Evolutionary conservation across 2,888 invertebrate genomes (phyloP), one percentile per base, ranked within the genome.

Genomic region (Eumacrocentrus americanus): DNA sequence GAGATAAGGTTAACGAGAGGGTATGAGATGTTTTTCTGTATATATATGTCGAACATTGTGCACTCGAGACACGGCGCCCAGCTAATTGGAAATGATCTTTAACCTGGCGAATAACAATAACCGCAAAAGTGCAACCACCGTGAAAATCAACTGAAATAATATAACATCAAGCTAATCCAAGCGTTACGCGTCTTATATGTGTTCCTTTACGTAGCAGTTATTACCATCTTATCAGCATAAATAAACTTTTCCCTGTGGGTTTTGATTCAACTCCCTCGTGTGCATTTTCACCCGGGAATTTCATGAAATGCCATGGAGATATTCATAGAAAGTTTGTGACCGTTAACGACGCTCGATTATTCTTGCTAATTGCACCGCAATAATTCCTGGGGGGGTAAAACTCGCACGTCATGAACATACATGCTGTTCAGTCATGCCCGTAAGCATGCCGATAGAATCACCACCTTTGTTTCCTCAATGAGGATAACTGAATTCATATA

Each of bases 1-100:
- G 35, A 44, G 58, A 58, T 58, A 58, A 58, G 58, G 46, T 44
- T 58, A 58, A 58, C 52, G 44, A 58, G 42, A 51, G 37, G 37
- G 46, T 52, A 29, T 52, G n/a, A n/a, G n/a, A n/a, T 25, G 35
- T 38, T 12, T 38, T 9, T 38, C 12, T 12, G 38, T 9, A 29
- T 9, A 29, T 29, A n/a, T n/a, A n/a, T n/a, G n/a, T n/a, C n/a
- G n/a, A n/a, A n/a, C n/a, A n/a, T n/a, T n/a, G n/a, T n/a, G n/a
- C n/a, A n/a, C n/a, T n/a, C n/a, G n/a, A n/a, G n/a, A n/a, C n/a
- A n/a, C n/a, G n/a, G n/a, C n/a, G n/a, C n/a, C n/a, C n/a, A n/a
- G n/a, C n/a, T n/a, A n/a, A n/a, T n/a, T n/a, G n/a, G n/a, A n/a
- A n/a, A n/a, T n/a, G n/a, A n/a, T n/a, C n/a, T n/a, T n/a, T n/a